phyloP scores from a whole-genome alignment of 2,888 invertebrate species.

The Lasioglossum vierecki region DNA sequence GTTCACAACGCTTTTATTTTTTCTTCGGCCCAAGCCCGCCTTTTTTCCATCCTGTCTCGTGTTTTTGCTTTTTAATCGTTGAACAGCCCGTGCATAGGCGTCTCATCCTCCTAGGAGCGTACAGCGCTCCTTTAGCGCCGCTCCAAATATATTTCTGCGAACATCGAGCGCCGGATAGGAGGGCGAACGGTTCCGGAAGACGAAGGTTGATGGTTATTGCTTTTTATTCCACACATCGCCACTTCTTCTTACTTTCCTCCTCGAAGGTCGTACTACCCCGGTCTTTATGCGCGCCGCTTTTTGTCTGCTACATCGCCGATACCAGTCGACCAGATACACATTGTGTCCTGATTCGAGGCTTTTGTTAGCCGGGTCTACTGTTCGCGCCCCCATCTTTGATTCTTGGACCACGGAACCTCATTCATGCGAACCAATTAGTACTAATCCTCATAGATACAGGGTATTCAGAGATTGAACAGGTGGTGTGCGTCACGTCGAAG shows the following conservation, averaged over 20 bases:
- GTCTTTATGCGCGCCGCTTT: neutral
- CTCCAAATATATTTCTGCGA: neutral
- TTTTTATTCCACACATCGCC: constrained; percentile 1
- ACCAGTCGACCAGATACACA: neutral
- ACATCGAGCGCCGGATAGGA: neutral
- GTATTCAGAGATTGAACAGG: neutral
- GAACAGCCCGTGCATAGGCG: neutral
- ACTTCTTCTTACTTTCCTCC: neutral
- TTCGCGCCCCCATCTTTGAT: neutral
- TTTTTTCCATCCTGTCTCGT: constrained; percentile 8
- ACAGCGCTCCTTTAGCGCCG: neutral
- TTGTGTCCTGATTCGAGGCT: neutral
- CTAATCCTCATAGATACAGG: neutral
- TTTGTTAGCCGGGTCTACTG: neutral
- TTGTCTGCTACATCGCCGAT: neutral
- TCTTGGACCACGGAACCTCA: neutral
- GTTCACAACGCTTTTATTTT: constrained; percentile 51
- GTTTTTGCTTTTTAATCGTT: constrained; percentile 48
- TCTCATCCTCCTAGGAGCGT: neutral
- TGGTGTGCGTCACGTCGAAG: no score
- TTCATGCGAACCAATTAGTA: neutral
- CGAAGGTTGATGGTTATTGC: constrained; percentile 6
- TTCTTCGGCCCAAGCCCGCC: neutral
- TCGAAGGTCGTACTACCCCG: neutral
- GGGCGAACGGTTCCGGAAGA: neutral